Evolutionary conservation across 2,888 invertebrate genomes (phyloP), one percentile per base, ranked within the genome.

Genomic region (Nymphalis c-album): DNA sequence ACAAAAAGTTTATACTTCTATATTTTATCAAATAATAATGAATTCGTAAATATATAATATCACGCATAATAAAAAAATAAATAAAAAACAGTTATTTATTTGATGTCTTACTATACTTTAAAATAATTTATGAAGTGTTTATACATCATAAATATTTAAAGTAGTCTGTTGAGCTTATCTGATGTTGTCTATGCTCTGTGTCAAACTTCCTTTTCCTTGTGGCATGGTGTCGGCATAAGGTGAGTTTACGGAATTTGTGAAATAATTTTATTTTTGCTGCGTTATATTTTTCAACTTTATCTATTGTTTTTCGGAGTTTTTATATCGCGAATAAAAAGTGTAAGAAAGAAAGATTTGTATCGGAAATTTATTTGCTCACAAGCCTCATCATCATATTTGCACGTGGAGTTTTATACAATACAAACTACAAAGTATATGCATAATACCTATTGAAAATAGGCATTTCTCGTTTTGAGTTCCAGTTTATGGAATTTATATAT

Each of bases 181-280:
- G 26, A 60, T 53, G 48, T 59, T 59, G 60, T 48, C 20, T 45
- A 51, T 64, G 13, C 20, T 26, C 53, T n/a, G 20, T 67, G 64
- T 50, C 55, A 64, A 71, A 68, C 74, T 87, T 86, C 88, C 88
- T 91, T 92, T 91, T 88, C 87, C 88, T 84, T 86, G 89, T 91
- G 84, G 90, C 89, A 92, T 92, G 92, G 92, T 92, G 91, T 85
- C 89, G 87, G 90, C 83, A 76, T 90, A 87, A 91, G 91, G 91
- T 91, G 86, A 91, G 91, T 86, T 82, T 71, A 73, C 71, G 59
- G 74, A 74, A 77, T 79, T 80, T 80, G 77, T 79, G 74, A 72
- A 81, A 78, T 81, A 77, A 76, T 78, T 80, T 78, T 60, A 64
- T 18, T 76, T 75, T 77, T 76, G 75, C 70, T 76, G 74, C 75